These are phyloP conservation scores for Protobothrops mucrosquamatus DNA, from an alignment of 2,113 vertebrate species.

Conservation along the genomic window DNA sequence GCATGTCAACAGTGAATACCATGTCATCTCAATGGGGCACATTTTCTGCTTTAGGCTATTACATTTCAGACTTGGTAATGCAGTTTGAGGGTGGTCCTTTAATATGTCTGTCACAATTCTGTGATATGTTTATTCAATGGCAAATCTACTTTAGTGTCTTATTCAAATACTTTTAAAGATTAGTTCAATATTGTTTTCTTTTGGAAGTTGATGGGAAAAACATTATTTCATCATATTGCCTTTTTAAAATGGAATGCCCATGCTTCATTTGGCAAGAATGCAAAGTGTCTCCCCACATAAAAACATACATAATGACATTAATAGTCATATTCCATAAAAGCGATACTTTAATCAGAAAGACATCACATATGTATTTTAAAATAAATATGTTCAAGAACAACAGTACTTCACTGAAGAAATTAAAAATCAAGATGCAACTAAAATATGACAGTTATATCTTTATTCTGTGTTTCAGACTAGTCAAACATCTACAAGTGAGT, in stretches of 20 bases:
- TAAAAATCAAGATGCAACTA: neutral
- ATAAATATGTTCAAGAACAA: neutral
- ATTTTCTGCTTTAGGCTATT: constrained; percentile 57
- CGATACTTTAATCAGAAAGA: constrained; percentile 44
- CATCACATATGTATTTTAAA: constrained; percentile 54
- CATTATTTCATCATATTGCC: constrained; percentile 39
- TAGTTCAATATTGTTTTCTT: constrained; percentile 48
- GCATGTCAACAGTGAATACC: constrained; percentile 42
- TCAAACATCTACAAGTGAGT: constrained; percentile 31
- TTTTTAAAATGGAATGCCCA: constrained; percentile 62
- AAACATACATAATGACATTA: neutral
- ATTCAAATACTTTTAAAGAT: constrained; percentile 69
- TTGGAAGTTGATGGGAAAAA: constrained; percentile 25
- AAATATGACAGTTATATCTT: constrained; percentile 11
- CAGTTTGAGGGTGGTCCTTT: constrained; percentile 70
- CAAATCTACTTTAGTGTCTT: constrained; percentile 66
- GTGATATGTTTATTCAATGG: constrained; percentile 66
- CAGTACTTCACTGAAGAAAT: neutral
- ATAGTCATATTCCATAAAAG: constrained; percentile 35
- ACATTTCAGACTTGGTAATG: constrained; percentile 46
- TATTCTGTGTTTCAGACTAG: constrained; percentile 26
- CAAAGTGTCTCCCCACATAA: constrained; percentile 47
- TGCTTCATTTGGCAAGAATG: constrained; percentile 57
- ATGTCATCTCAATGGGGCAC: constrained; percentile 42
- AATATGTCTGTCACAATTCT: constrained; percentile 62